Conservation (phyloP, 2,113 vertebrate genomes). For the Ciconia maguari region DNA sequence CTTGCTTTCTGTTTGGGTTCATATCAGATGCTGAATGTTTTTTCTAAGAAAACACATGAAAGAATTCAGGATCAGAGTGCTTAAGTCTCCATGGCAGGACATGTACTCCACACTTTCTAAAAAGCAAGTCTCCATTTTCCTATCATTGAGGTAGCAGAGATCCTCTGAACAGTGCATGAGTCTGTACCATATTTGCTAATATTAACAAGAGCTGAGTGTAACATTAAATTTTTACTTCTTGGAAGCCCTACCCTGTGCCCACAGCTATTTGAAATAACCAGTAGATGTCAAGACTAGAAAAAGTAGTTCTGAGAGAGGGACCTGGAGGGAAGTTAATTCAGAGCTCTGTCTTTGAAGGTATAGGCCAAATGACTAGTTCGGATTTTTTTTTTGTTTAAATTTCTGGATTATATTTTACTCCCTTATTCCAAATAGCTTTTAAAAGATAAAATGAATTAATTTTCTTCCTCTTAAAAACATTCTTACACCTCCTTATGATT, state of each 20-base stretch:
- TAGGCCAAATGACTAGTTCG: not conserved
- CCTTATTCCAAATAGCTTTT: not conserved
- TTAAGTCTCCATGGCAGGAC: not conserved
- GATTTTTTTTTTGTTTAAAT: not conserved
- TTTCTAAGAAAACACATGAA: not conserved
- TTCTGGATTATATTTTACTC: not conserved
- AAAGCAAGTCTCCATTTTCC: not conserved
- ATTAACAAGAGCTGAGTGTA: not conserved
- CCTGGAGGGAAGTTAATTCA: not conserved
- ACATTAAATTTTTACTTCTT: not conserved
- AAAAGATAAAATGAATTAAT: not conserved
- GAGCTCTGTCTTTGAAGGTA: not conserved
- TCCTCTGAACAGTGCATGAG: not conserved
- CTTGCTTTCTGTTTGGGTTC: not conserved
- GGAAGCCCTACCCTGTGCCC: not conserved
- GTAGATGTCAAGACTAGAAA: not conserved
- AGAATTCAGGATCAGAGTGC: not conserved
- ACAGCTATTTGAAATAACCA: not conserved
- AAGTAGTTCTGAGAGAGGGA: not conserved
- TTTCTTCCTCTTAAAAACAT: not conserved
- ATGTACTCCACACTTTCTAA: not conserved
- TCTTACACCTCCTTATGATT: not conserved
- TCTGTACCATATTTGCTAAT: not conserved
- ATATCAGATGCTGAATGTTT: not conserved
- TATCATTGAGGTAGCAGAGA: not conserved